Evolutionary conservation across 2,888 invertebrate genomes (phyloP).

Genomic region (Brachycybe producta): DNA sequence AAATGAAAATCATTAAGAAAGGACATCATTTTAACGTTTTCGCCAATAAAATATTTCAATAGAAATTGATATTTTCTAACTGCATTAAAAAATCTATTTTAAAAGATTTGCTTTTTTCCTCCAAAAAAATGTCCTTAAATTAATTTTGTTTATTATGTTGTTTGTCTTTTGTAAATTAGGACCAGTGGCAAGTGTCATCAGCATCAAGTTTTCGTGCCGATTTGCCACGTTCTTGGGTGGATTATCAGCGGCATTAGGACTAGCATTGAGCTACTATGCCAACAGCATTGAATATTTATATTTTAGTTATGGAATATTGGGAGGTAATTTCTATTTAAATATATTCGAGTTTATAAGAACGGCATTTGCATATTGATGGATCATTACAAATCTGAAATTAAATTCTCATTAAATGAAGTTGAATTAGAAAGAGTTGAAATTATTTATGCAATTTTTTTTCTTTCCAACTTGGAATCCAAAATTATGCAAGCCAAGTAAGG

Average conservation of each 20-base stretch:
- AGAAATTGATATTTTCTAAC: too few relatives aligned
- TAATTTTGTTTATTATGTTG: too few relatives aligned
- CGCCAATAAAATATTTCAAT: too few relatives aligned
- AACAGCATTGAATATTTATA: conserved; percentile 64
- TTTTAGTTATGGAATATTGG: conserved; percentile 46
- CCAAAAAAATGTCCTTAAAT: too few relatives aligned
- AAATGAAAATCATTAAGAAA: too few relatives aligned
- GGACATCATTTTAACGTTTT: too few relatives aligned
- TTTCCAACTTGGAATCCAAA: too few relatives aligned
- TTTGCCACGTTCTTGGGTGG: conserved; percentile 73
- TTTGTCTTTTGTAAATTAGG: too few relatives aligned
- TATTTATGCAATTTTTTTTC: too few relatives aligned
- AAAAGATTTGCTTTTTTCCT: neutral
- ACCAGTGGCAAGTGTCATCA: conserved; percentile 69
- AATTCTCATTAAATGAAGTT: neutral
- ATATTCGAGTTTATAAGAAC: neutral
- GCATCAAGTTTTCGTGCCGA: conserved; percentile 67
- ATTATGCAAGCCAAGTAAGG: too few relatives aligned
- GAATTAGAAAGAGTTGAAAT: neutral
- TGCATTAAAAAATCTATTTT: neutral
- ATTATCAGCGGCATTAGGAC: conserved; percentile 63
- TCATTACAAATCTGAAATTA: neutral
- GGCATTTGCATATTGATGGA: neutral
- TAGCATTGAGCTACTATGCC: conserved; percentile 71
- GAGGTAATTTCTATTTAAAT: conserved; percentile 23